Evolutionary conservation across 2,113 vertebrate species (phyloP).

Genomic region (Thalassoma bifasciatum): DNA sequence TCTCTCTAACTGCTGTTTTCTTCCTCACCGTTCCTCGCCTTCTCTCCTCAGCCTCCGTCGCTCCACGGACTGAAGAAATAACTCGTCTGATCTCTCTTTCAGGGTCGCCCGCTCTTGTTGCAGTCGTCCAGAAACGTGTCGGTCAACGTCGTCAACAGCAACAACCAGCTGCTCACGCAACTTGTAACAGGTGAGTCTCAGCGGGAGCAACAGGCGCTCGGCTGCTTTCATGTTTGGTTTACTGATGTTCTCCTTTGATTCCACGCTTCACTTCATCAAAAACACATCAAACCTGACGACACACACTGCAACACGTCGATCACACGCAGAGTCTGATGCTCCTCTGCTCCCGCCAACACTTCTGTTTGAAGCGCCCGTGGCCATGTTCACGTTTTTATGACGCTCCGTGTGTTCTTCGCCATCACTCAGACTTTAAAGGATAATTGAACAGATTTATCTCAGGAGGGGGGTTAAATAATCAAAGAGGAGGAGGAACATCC

Average conservation of each 20-base stretch:
- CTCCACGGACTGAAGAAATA: not conserved
- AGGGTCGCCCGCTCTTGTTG: constrained; percentile 96
- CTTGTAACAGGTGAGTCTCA: constrained; percentile 89
- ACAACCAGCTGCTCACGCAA: constrained; percentile 93
- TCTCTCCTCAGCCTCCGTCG: not conserved
- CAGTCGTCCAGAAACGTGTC: constrained; percentile 98
- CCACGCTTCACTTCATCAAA: not conserved
- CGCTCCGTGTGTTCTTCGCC: too few relatives aligned
- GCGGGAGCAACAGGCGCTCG: not conserved
- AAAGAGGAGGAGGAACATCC: not conserved
- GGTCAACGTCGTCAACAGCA: constrained; percentile 93
- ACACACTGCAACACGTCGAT: constrained; percentile 34
- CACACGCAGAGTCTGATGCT: too few relatives aligned
- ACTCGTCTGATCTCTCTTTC: constrained; percentile 31
- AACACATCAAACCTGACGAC: not conserved
- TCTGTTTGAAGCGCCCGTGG: too few relatives aligned
- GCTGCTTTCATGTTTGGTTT: not conserved
- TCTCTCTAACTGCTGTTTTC: not conserved
- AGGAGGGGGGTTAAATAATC: too few relatives aligned
- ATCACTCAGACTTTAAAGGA: too few relatives aligned
- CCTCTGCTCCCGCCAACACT: not conserved
- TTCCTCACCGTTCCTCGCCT: not conserved
- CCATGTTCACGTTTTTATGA: not conserved
- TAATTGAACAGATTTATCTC: not conserved
- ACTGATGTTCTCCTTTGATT: constrained; percentile 5